Conservation (phyloP, 2,113 vertebrate species). For the Colinus virginianus region DNA sequence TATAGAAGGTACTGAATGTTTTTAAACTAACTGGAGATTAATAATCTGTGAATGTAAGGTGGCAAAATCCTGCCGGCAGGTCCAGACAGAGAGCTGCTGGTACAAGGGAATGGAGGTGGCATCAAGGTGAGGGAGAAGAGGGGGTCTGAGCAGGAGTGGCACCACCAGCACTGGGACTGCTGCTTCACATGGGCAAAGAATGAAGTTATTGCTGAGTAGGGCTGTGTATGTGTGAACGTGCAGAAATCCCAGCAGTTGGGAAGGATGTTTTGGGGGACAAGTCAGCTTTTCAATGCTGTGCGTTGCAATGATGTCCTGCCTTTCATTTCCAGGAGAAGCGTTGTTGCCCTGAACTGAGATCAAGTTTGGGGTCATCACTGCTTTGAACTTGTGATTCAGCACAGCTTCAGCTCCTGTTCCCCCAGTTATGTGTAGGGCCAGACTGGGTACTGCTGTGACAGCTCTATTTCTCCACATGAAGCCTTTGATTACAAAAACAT, state of each 20-base stretch:
- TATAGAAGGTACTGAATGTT: not conserved
- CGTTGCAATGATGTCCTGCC: not conserved
- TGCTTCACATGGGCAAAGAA: not conserved
- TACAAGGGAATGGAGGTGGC: not conserved
- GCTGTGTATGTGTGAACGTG: fast-evolving
- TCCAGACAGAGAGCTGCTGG: not conserved
- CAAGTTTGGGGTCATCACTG: not conserved
- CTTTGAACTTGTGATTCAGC: not conserved
- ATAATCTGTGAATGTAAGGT: not conserved
- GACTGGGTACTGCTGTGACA: not conserved
- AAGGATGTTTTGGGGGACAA: not conserved
- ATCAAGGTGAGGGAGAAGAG: fast-evolving
- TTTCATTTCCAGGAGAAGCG: not conserved
- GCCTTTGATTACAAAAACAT: not conserved
- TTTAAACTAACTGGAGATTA: not conserved
- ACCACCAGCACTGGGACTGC: not conserved
- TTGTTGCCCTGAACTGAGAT: not conserved
- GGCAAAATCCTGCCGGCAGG: not conserved
- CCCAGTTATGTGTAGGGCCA: fast-evolving
- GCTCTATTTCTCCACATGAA: not conserved
- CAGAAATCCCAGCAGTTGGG: not conserved
- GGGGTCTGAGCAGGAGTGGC: not conserved
- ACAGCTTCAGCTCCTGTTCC: not conserved
- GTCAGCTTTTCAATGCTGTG: not conserved
- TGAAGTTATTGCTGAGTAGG: not conserved